These are phyloP conservation scores for Leptinotarsa texana DNA, from an alignment of 1,140 invertebrate species.

Conservation along the genomic window DNA sequence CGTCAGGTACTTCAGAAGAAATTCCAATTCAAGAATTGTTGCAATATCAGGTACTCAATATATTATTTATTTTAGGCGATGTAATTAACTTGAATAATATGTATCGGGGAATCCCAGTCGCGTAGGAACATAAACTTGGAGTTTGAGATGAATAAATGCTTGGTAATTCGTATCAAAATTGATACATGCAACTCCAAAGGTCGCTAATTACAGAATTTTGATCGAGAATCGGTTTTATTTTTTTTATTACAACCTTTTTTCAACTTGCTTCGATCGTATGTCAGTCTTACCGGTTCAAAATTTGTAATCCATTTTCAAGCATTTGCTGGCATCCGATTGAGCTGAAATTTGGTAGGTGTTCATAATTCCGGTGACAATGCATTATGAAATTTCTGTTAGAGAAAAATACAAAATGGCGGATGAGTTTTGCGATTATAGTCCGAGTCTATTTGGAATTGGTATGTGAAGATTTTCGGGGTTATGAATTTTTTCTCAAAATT, in stretches of 20 bases:
- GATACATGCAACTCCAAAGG: constrained; percentile 5
- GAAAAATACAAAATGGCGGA: constrained; percentile 3
- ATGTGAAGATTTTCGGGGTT: constrained; percentile 3
- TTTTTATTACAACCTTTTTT: background rate
- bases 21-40: background rate
- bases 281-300: constrained; percentile 3
- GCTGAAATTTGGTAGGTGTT: constrained; percentile 6
- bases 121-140: constrained; percentile 12
- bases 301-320: constrained; percentile 7
- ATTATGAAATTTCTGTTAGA: constrained; percentile 1
- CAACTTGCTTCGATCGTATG: constrained; percentile 1
- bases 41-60: constrained; percentile 8
- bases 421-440: background rate
- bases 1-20: constrained; percentile 9
- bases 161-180: background rate
- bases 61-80: background rate
- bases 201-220: constrained; percentile 1
- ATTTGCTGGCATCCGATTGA: constrained; percentile 1
- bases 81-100: constrained; percentile 4
- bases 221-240: background rate
- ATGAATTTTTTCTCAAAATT: constrained; percentile 5
- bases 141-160: constrained; percentile 6
- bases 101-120: background rate
- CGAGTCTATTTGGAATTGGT: constrained; percentile 1
- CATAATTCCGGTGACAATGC: constrained; percentile 5